Percentiles rank a stretch among this genome's conserved stretches.
phyloP scores from a whole-genome alignment of 2,888 invertebrate genomes.

The Boloria euphrosyne region DNA sequence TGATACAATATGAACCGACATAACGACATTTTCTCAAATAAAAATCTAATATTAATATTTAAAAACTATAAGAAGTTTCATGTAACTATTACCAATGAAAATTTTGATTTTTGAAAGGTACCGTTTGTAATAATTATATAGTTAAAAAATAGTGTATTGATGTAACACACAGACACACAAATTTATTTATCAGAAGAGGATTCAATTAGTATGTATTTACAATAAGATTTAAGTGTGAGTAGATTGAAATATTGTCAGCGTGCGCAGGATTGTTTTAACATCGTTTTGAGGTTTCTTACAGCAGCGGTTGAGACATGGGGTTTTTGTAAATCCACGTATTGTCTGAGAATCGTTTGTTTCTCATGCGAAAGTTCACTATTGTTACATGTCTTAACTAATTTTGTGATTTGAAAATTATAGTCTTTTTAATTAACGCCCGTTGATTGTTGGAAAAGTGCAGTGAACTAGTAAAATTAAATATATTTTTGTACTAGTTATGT shows the following conservation, averaged over 20 bases:
- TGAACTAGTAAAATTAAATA: conserved; percentile 2
- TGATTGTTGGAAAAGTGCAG: conserved; percentile 19
- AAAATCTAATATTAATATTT: no score
- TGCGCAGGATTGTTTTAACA: conserved; percentile 73
- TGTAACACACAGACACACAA: no score
- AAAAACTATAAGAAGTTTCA: no score
- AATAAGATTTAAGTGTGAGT: no score
- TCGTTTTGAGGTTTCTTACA: conserved; percentile 68
- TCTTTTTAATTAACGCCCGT: conserved; percentile 35
- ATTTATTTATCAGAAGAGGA: no score
- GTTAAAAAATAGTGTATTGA: no score
- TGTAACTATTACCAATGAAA: no score
- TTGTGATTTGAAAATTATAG: conserved; percentile 42
- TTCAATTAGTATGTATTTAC: no score
- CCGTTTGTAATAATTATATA: no score
- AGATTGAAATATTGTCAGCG: conserved; percentile 8
- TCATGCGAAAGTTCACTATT: conserved; percentile 72
- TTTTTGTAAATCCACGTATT: conserved; percentile 56
- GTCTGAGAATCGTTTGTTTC: conserved; percentile 73
- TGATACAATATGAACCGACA: no score
- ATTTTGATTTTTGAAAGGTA: no score
- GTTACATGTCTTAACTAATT: conserved; percentile 45
- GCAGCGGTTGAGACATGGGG: conserved; percentile 55
- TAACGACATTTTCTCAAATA: no score
- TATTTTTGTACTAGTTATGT: neutral